A percentile compares a stretch with the other conserved stretches of the same genome.
Conservation (phyloP, 2,888 invertebrate genomes). For the Syritta pipiens region DNA sequence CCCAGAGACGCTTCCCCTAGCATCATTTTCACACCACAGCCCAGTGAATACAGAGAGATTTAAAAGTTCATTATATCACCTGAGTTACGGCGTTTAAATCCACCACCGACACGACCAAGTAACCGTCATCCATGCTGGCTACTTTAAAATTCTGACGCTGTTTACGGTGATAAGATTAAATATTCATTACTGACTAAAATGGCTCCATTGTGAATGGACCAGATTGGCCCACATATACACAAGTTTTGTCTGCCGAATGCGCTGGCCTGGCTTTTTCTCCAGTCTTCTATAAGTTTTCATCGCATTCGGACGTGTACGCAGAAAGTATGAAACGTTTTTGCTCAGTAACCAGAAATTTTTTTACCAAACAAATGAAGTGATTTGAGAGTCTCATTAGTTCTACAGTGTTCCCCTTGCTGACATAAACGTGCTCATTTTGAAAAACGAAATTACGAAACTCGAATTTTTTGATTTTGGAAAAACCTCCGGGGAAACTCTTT, state of each 20-base stretch:
- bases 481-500: too few species aligned
- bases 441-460: too few species aligned
- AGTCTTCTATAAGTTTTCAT: conserved; percentile 37
- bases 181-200: conserved; percentile 24
- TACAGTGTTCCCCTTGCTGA: background rate
- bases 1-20: too few species aligned
- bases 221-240: conserved; percentile 32
- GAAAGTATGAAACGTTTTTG: conserved; percentile 4
- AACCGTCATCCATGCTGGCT: background rate
- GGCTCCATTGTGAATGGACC: conserved; percentile 46
- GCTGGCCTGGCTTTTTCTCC: conserved; percentile 11
- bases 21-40: background rate
- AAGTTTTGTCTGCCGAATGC: background rate
- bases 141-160: conserved; percentile 40
- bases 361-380: background rate
- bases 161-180: conserved; percentile 25
- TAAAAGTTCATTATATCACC: conserved; percentile 24
- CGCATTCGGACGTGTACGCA: conserved; percentile 39
- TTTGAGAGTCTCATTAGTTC: background rate
- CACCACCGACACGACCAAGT: background rate
- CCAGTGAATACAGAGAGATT: conserved; percentile 3
- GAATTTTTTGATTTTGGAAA: too few species aligned
- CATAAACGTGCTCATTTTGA: background rate
- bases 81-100: conserved; percentile 9
- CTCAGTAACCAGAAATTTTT: conserved; percentile 7